A percentile compares a stretch with the other conserved stretches of the same genome.
These are phyloP conservation scores for Lucifuga dentata DNA, from an alignment of 2,113 vertebrate species.

Conservation along the genomic window DNA sequence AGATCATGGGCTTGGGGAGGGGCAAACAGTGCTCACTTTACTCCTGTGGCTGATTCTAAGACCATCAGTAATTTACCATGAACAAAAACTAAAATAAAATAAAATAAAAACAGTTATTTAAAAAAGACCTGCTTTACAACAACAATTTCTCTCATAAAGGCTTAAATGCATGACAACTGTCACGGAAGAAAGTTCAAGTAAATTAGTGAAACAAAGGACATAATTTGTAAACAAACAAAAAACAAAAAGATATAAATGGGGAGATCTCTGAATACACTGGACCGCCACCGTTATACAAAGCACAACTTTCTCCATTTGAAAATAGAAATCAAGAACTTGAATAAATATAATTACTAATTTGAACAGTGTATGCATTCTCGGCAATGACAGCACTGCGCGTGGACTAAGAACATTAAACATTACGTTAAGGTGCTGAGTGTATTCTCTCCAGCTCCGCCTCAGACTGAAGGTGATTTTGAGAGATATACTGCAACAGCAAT, in stretches of 20 bases:
- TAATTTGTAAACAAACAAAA: constrained; percentile 63
- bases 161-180: constrained; percentile 69
- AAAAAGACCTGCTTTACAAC: constrained; percentile 74
- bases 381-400: constrained; percentile 64
- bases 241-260: constrained; percentile 45
- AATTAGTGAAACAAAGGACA: constrained; percentile 69
- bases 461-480: constrained; percentile 10
- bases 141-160: constrained; percentile 71
- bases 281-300: constrained; percentile 75
- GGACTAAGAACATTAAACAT: constrained; percentile 66
- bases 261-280: constrained; percentile 46
- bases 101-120: constrained; percentile 47
- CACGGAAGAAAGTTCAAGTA: constrained; percentile 79
- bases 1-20: constrained; percentile 50
- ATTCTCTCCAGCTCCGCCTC: constrained; percentile 40
- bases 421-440: constrained; percentile 75
- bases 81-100: constrained; percentile 51
- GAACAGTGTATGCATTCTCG: constrained; percentile 76
- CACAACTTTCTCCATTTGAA: constrained; percentile 70
- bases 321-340: constrained; percentile 71
- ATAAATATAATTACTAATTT: constrained; percentile 79
- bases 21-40: constrained; percentile 67
- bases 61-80: constrained; percentile 48
- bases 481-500: constrained; percentile 12
- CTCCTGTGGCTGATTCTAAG: constrained; percentile 68